Conservation (phyloP, 2,797 vertebrate species). For the Megalops cyprinoides region DNA sequence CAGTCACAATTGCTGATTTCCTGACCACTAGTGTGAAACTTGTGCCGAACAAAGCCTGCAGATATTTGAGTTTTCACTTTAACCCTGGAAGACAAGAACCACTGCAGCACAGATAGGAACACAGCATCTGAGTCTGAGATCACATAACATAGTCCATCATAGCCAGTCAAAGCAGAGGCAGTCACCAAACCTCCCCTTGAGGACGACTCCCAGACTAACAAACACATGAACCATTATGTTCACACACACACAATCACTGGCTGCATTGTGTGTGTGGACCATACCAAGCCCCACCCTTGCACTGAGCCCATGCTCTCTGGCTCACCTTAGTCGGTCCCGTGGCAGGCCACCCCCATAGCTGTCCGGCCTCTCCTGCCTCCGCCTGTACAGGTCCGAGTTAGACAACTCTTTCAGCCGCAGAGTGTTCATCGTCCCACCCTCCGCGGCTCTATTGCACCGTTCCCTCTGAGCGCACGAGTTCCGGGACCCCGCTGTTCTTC, state of each 20-base stretch:
- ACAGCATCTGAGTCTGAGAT: too few species aligned
- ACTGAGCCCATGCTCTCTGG: constrained; percentile 14
- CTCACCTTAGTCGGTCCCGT: constrained; percentile 81
- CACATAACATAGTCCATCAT: neutral
- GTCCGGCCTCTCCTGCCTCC: constrained; percentile 83
- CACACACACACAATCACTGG: too few species aligned
- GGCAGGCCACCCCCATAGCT: constrained; percentile 67
- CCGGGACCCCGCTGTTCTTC: neutral
- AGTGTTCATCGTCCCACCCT: constrained; percentile 76
- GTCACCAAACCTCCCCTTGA: too few species aligned
- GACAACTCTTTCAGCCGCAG: constrained; percentile 90
- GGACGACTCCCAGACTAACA: neutral
- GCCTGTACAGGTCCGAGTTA: constrained; percentile 90
- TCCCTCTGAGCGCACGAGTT: neutral
- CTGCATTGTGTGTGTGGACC: neutral
- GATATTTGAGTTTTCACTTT: neutral
- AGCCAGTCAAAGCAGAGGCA: neutral
- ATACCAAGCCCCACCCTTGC: neutral
- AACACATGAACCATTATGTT: too few species aligned
- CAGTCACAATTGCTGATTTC: neutral
- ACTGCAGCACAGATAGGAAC: neutral
- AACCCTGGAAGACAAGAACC: neutral
- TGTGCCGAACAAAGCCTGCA: too few species aligned
- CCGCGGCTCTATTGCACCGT: constrained; percentile 19
- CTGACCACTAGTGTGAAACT: neutral